Percentiles rank a stretch among this genome's conserved stretches.
Evolutionary conservation across 2,113 vertebrate species (phyloP).

Genomic region (Parotia lawesii): DNA sequence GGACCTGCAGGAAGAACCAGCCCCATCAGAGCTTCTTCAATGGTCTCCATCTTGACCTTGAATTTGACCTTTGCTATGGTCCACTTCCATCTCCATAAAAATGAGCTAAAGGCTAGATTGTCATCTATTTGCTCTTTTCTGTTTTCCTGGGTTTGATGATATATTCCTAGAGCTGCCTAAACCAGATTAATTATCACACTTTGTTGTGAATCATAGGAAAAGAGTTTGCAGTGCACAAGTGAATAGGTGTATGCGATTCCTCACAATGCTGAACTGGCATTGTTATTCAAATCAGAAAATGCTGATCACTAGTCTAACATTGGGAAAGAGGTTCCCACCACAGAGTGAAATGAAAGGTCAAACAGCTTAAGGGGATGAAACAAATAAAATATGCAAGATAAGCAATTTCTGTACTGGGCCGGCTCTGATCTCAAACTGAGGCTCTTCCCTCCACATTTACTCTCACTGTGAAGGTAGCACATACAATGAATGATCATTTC

Average conservation of each 20-base stretch:
- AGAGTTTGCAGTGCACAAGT: neutral
- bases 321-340: constrained; percentile 4
- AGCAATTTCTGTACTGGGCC: neutral
- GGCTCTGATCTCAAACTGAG: neutral
- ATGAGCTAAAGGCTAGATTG: neutral
- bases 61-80: constrained; percentile 20
- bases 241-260: neutral
- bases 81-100: constrained; percentile 30
- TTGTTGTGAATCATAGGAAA: neutral
- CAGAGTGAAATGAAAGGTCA: constrained; percentile 33
- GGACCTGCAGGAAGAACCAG: neutral
- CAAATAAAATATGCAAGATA: neutral
- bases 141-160: neutral
- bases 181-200: neutral
- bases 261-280: neutral
- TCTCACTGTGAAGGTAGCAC: neutral
- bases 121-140: neutral
- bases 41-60: constrained; percentile 50
- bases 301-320: neutral
- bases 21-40: neutral
- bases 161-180: neutral
- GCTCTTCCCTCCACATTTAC: neutral
- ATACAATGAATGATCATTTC: neutral
- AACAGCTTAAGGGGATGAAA: neutral
- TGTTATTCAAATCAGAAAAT: constrained; percentile 18